A percentile compares a stretch with the other conserved stretches of the same genome.
Conservation (phyloP, 2,113 vertebrate genomes). For the Actinemys pallida region DNA sequence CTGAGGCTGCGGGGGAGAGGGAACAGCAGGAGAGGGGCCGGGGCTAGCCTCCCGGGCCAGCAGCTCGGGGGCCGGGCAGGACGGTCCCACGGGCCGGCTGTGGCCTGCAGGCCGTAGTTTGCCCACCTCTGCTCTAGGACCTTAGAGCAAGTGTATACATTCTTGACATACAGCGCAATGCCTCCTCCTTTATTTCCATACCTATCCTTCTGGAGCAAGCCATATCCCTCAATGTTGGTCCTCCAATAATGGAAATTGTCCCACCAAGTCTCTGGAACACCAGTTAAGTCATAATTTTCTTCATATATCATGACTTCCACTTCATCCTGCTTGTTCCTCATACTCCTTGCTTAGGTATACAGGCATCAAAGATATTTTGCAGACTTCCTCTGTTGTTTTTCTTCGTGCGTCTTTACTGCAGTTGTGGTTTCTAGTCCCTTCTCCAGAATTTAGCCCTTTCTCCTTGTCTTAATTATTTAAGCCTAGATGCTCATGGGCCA, state of each 20-base stretch:
- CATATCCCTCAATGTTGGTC: not conserved
- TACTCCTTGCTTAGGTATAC: not conserved
- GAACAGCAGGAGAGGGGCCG: too few relatives aligned
- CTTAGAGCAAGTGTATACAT: too few relatives aligned
- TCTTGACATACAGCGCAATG: too few relatives aligned
- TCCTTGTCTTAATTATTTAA: not conserved
- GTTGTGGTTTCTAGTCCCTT: not conserved
- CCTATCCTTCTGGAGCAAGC: too few relatives aligned
- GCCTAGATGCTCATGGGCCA: not conserved
- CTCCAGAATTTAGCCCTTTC: not conserved
- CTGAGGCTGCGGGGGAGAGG: too few relatives aligned
- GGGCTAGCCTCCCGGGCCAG: too few relatives aligned
- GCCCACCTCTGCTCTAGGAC: too few relatives aligned
- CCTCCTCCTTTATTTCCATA: not conserved
- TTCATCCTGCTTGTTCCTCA: not conserved
- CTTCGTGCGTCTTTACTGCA: not conserved
- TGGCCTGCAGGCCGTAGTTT: too few relatives aligned
- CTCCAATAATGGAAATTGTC: not conserved
- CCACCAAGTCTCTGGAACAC: not conserved
- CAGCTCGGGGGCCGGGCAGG: too few relatives aligned
- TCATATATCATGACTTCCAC: not conserved
- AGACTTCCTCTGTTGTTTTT: not conserved
- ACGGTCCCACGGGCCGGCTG: too few relatives aligned
- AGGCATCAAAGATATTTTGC: not conserved
- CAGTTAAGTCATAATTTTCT: not conserved